phyloP scores from a whole-genome alignment of 2,797 vertebrate species.

The Gallirallus australis region DNA sequence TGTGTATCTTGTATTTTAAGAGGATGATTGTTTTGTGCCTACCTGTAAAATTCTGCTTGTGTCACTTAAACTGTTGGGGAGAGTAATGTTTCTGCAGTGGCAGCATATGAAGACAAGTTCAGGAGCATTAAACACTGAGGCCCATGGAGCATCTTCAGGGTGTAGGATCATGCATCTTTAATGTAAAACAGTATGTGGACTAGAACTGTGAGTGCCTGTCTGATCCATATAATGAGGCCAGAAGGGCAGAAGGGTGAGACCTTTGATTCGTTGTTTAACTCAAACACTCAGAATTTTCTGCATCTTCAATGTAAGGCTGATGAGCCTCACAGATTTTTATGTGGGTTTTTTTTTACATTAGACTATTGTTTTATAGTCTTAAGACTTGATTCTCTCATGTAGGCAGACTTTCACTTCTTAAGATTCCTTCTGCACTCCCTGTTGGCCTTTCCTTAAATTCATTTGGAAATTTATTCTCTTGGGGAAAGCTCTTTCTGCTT shows the following conservation, averaged over 20 bases:
- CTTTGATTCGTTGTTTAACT: background rate
- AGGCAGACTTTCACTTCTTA: background rate
- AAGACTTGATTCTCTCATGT: background rate
- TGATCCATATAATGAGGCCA: background rate
- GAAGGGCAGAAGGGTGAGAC: background rate
- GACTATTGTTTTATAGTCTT: background rate
- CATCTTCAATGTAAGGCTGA: background rate
- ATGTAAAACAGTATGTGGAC: background rate
- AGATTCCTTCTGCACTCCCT: background rate
- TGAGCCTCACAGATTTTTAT: background rate
- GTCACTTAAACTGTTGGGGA: background rate
- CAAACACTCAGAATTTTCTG: background rate
- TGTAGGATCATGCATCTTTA: background rate
- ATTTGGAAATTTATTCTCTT: background rate
- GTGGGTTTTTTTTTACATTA: background rate
- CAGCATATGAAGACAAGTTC: background rate
- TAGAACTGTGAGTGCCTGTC: background rate
- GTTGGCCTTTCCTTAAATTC: background rate
- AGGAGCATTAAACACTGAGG: background rate
- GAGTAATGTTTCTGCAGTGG: background rate
- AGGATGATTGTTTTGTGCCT: background rate
- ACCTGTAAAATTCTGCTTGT: background rate
- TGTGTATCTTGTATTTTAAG: background rate
- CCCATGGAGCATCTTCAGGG: background rate
- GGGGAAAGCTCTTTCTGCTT: background rate